Conservation (phyloP, 2,888 invertebrate genomes). For the Agrochola circellaris region DNA sequence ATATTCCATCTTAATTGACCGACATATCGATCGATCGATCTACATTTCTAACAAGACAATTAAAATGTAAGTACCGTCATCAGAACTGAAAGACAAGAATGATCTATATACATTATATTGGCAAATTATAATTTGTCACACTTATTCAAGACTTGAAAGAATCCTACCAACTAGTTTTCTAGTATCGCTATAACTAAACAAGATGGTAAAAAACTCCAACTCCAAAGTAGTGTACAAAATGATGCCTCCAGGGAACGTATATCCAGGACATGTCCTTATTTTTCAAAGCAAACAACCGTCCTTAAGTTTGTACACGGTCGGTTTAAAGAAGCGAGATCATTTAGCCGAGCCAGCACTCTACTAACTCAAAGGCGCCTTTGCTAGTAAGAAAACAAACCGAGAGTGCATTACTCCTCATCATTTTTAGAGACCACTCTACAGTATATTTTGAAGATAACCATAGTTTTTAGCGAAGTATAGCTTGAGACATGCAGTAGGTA, state of each 20-base stretch:
- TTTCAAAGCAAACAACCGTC: constrained; percentile 17
- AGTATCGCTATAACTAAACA: background rate
- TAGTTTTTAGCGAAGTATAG: background rate
- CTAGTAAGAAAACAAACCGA: constrained; percentile 12
- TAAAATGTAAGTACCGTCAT: background rate
- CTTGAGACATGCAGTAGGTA: background rate
- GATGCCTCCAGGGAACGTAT: background rate
- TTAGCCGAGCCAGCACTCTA: constrained; percentile 14
- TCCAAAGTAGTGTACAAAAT: background rate
- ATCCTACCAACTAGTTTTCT: background rate
- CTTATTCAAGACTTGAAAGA: background rate
- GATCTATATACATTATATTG: too few species aligned
- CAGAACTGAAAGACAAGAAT: too few species aligned
- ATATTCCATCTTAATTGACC: background rate
- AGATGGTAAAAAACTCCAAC: background rate
- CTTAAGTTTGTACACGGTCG: constrained; percentile 1
- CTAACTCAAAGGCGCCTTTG: constrained; percentile 31
- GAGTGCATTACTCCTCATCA: background rate
- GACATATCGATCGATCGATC: background rate
- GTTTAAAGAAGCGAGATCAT: constrained; percentile 6
- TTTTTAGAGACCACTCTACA: background rate
- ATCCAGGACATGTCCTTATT: constrained; percentile 26
- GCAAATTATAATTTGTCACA: background rate
- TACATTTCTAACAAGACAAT: background rate
- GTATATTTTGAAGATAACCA: background rate